These are phyloP conservation scores for Ommatoiulus sabulosus DNA, from an alignment of 2,888 invertebrate species.

Conservation along the genomic window DNA sequence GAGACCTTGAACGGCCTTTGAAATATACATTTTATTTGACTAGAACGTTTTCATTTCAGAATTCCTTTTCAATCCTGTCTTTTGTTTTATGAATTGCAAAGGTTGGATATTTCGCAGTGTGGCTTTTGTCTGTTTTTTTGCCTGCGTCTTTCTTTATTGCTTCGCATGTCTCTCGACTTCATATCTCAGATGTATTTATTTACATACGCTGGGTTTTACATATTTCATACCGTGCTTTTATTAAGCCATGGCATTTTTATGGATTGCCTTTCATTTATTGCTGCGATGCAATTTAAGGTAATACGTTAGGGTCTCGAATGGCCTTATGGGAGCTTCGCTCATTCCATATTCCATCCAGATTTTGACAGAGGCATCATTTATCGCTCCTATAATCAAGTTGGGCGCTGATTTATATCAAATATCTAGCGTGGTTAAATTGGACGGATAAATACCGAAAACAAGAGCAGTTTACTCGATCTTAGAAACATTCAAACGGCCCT, in stretches of 20 bases:
- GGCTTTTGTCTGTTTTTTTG: neutral
- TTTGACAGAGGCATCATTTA: slow-evolving; percentile 28
- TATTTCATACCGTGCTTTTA: slow-evolving; percentile 27
- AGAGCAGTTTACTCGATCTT: neutral
- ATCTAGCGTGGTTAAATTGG: slow-evolving; percentile 1
- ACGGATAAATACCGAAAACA: slow-evolving; percentile 27
- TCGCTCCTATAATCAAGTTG: slow-evolving; percentile 18
- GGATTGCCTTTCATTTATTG: slow-evolving; percentile 21
- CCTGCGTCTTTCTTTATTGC: neutral
- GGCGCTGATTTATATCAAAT: slow-evolving; percentile 15
- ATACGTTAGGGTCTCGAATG: slow-evolving; percentile 5
- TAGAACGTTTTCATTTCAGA: neutral
- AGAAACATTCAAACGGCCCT: neutral
- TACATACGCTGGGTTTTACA: slow-evolving; percentile 17
- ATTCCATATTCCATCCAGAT: slow-evolving; percentile 34
- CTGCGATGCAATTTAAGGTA: slow-evolving; percentile 8
- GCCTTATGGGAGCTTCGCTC: neutral
- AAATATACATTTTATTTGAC: too few species aligned
- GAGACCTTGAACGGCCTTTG: too few species aligned
- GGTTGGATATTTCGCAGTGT: neutral
- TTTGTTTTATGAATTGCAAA: neutral
- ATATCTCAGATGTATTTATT: slow-evolving; percentile 13
- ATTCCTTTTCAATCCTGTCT: neutral
- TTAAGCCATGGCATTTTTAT: slow-evolving; percentile 34
- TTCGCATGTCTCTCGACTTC: neutral